Evolutionary conservation across 2,797 vertebrate species (phyloP).

Genomic region (Yasuhikotakia modesta): DNA sequence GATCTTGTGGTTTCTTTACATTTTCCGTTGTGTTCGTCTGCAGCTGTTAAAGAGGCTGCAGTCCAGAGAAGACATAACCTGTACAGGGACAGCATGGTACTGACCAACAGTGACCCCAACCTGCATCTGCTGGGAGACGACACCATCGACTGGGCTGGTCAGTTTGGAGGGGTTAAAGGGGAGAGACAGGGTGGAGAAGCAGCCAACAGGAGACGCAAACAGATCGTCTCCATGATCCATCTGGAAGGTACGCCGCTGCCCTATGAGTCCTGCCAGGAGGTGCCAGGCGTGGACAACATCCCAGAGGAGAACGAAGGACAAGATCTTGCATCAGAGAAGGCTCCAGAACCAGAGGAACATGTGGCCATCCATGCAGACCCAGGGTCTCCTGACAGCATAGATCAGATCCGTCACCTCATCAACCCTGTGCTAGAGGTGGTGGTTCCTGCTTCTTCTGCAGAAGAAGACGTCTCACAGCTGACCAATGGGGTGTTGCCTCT

Average conservation of each 20-base stretch:
- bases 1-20: not conserved
- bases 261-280: conserved; percentile 79
- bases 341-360: not conserved
- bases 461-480: conserved; percentile 6
- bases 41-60: conserved; percentile 95
- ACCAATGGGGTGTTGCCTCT: conserved; percentile 62
- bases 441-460: not conserved
- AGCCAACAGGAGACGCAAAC: conserved; percentile 77
- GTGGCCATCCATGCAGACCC: conserved; percentile 27
- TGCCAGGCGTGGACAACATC: conserved; percentile 76
- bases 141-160: conserved; percentile 83
- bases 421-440: conserved; percentile 71
- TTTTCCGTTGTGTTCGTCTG: not conserved
- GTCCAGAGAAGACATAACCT: conserved; percentile 95
- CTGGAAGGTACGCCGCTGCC: conserved; percentile 74
- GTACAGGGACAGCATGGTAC: conserved; percentile 92
- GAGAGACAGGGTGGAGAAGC: conserved; percentile 16
- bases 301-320: conserved; percentile 68
- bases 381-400: conserved; percentile 74
- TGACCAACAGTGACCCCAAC: conserved; percentile 94
- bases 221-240: conserved; percentile 94
- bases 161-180: conserved; percentile 66
- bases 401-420: conserved; percentile 78
- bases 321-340: conserved; percentile 39
- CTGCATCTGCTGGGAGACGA: conserved; percentile 86